These are phyloP conservation scores for Epizoanthus stellaris DNA, from an alignment of 92 coral and sea anemone genomes.

Conservation along the genomic window DNA sequence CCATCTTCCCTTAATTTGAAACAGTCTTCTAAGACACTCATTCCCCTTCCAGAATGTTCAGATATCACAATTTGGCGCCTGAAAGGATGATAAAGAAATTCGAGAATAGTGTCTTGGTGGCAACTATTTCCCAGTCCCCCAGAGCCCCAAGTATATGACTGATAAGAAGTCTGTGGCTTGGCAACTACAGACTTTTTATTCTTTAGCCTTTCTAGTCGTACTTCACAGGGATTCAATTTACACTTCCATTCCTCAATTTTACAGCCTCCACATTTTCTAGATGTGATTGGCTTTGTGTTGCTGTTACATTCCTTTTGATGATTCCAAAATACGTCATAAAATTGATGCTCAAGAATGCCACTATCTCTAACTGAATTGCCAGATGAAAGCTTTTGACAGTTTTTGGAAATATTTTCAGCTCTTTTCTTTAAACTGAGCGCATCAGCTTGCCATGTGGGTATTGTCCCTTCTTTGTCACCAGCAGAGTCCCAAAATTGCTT, in stretches of 20 bases:
- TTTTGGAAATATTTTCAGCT: constrained; percentile 35
- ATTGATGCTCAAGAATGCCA: constrained; percentile 1
- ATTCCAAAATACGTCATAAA: constrained; percentile 16
- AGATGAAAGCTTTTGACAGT: constrained; percentile 13
- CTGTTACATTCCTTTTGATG: neutral
- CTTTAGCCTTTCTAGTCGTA: constrained; percentile 5
- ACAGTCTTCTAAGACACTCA: constrained; percentile 25
- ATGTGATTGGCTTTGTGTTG: neutral
- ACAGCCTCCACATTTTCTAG: constrained; percentile 51
- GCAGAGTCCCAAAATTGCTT: constrained; percentile 47
- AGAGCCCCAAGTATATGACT: constrained; percentile 46
- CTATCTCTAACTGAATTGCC: constrained; percentile 32
- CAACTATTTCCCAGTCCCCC: constrained; percentile 54
- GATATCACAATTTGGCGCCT: constrained; percentile 22
- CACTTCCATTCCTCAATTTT: constrained; percentile 57
- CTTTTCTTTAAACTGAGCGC: constrained; percentile 37
- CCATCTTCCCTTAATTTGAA: constrained; percentile 47
- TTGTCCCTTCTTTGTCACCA: neutral
- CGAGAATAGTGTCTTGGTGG: constrained; percentile 67
- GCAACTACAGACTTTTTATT: neutral
- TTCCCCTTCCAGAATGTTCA: neutral
- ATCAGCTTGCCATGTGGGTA: constrained; percentile 61
- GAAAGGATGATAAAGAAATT: constrained; percentile 51
- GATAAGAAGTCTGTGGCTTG: constrained; percentile 31
- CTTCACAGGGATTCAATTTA: constrained; percentile 57